phyloP scores from a whole-genome alignment of 2,113 vertebrate species.

The Embiotoca jacksoni region DNA sequence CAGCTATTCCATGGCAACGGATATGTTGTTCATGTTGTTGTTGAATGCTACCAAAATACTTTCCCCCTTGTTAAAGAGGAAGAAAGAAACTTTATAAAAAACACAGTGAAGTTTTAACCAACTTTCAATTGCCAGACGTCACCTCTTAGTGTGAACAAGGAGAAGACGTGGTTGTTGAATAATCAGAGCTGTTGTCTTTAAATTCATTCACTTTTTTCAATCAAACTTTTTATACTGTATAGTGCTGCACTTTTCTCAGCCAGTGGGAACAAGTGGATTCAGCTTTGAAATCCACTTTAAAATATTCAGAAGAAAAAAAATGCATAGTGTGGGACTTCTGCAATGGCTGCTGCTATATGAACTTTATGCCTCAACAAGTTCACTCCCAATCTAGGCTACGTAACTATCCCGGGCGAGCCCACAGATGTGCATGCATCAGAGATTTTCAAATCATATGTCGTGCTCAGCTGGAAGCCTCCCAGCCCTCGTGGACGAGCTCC shows the following conservation, averaged over 20 bases:
- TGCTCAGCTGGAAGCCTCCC: slow-evolving; percentile 97
- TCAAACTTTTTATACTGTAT: too few relatives aligned
- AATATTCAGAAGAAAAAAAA: neutral
- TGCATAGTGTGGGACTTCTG: slow-evolving; percentile 51
- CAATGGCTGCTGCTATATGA: slow-evolving; percentile 19
- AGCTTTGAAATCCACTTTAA: neutral
- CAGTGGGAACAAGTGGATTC: neutral
- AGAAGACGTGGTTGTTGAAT: too few relatives aligned
- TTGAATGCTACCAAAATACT: too few relatives aligned
- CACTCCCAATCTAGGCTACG: slow-evolving; percentile 83
- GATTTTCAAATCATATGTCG: slow-evolving; percentile 91
- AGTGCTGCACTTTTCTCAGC: neutral
- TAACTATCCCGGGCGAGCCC: slow-evolving; percentile 90
- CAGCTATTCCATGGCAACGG: too few relatives aligned
- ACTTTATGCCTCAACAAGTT: slow-evolving; percentile 38
- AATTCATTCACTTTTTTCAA: too few relatives aligned
- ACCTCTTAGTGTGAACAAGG: too few relatives aligned
- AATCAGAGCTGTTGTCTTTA: too few relatives aligned
- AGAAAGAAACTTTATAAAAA: too few relatives aligned
- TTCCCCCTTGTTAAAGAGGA: too few relatives aligned
- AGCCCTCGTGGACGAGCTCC: slow-evolving; percentile 90
- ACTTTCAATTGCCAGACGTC: too few relatives aligned
- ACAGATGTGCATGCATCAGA: slow-evolving; percentile 92
- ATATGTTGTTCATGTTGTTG: too few relatives aligned
- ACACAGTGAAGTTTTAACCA: too few relatives aligned